phyloP scores from a whole-genome alignment of 2,888 invertebrate species.

The Palloptera scutellata region DNA sequence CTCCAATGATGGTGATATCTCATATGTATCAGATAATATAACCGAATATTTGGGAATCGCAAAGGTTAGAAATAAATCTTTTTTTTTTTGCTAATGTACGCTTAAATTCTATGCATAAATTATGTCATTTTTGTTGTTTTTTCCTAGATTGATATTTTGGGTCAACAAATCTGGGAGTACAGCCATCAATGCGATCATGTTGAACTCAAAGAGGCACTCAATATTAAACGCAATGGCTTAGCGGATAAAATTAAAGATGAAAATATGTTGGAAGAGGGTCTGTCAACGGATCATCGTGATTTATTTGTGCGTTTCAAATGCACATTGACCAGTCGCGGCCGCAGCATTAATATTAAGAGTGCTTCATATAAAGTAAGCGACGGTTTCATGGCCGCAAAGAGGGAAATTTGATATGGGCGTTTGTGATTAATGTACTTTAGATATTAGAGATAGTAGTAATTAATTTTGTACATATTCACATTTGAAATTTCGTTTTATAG shows the following conservation, averaged over 20 bases:
- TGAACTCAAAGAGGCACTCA: conserved; percentile 76
- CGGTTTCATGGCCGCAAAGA: neutral
- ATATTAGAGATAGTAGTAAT: too few relatives aligned
- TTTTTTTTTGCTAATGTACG: neutral
- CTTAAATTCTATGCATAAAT: neutral
- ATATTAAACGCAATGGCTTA: conserved; percentile 60
- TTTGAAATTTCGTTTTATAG: too few relatives aligned
- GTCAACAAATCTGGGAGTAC: conserved; percentile 93
- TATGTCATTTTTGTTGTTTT: conserved; percentile 20
- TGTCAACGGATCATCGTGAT: conserved; percentile 61
- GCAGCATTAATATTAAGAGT: conserved; percentile 93
- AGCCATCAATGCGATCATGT: conserved; percentile 95
- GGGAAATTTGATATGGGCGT: neutral
- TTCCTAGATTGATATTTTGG: conserved; percentile 92
- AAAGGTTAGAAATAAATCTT: conserved; percentile 72
- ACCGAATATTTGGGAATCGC: conserved; percentile 88
- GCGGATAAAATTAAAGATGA: conserved; percentile 58
- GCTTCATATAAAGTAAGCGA: conserved; percentile 88
- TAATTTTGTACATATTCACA: too few relatives aligned
- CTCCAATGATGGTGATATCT: conserved; percentile 89
- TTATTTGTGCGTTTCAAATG: conserved; percentile 80
- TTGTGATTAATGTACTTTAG: too few relatives aligned
- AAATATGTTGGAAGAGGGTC: conserved; percentile 48
- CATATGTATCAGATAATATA: conserved; percentile 92
- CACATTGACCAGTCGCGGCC: conserved; percentile 92